Evolutionary conservation across 1,140 invertebrate species (phyloP), one percentile per base, ranked within the genome.

Genomic region (Hylyphantes graminicola): DNA sequence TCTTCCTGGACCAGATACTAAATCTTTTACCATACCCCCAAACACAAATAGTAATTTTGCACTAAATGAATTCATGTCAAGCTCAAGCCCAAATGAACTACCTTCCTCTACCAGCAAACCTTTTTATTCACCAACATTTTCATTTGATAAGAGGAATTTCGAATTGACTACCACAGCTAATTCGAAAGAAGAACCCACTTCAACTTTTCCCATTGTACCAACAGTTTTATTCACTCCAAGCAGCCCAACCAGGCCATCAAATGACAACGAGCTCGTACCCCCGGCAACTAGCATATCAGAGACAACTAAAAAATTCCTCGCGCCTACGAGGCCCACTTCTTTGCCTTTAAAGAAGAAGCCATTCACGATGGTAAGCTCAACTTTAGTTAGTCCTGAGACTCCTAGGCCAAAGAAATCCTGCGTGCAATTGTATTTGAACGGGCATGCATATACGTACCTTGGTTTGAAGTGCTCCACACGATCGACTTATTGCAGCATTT

Each of bases 401-500:
- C 96, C 96, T 11, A 90, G 95, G 10, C 94, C 95, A 0, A 94
- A 93, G 57, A 96, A 96, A 88, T 94, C 94, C n/a, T 96, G 95
- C 86, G 94, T 94, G 11, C 95, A 97, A 88, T 91, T 96, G 11
- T 95, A 95, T 70, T 89, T 97, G 54, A 95, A 97, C 89, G 96
- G 96, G 0, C 95, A 97, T 88, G 95, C 96, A 50, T 98, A 97
- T 89, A 97, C 96, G 13, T 96, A 96, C 89, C 89, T 98, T 85
- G 96, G 95, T 1, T 90, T 97, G 63, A 98, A 98, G 89, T 95
- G 95, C 88, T 96, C 95, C 7, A 97, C 96, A 0, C 93, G 95
- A 88, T 93, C 95, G 17, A 97, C 96, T 86, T 99, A 96, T 89
- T 98, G 97, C 87, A 97, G 96, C 1, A 87, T 91, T 19, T 97